A percentile compares a stretch with the other conserved stretches of the same genome.
phyloP scores from a whole-genome alignment of 2,797 vertebrate genomes.

The Furcifer pardalis region DNA sequence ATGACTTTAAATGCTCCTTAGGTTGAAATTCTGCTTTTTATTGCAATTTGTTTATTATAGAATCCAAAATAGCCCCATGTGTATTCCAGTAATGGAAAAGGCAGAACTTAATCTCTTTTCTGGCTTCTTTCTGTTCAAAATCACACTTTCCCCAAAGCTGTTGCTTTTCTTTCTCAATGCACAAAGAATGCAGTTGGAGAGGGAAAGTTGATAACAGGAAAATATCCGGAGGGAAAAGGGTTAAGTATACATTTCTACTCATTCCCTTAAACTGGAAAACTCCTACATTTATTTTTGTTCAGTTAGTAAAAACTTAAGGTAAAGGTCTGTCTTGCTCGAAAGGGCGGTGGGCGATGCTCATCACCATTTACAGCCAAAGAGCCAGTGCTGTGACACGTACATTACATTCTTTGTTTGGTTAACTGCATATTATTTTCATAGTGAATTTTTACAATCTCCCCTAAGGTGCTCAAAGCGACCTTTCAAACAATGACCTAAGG shows the following conservation, averaged over 20 bases:
- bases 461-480: not conserved
- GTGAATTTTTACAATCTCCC: not conserved
- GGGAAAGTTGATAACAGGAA: not conserved
- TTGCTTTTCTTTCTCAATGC: not conserved
- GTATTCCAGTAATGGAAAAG: not conserved
- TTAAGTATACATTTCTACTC: too few relatives aligned
- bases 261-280: not conserved
- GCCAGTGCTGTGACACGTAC: too few relatives aligned
- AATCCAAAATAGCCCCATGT: not conserved
- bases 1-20: not conserved
- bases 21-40: not conserved
- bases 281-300: not conserved
- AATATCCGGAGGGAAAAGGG: too few relatives aligned
- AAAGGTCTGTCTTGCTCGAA: too few relatives aligned
- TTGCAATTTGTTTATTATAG: not conserved
- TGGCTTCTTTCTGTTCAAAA: not conserved
- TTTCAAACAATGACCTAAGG: not conserved
- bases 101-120: not conserved
- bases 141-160: not conserved
- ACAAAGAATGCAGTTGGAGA: not conserved
- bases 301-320: too few relatives aligned
- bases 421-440: not conserved
- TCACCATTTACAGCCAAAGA: too few relatives aligned
- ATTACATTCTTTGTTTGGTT: not conserved
- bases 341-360: too few relatives aligned